Percentiles rank a stretch among this genome's conserved stretches.
Conservation (phyloP, 2,888 invertebrate species). For the Apamea crenata region DNA sequence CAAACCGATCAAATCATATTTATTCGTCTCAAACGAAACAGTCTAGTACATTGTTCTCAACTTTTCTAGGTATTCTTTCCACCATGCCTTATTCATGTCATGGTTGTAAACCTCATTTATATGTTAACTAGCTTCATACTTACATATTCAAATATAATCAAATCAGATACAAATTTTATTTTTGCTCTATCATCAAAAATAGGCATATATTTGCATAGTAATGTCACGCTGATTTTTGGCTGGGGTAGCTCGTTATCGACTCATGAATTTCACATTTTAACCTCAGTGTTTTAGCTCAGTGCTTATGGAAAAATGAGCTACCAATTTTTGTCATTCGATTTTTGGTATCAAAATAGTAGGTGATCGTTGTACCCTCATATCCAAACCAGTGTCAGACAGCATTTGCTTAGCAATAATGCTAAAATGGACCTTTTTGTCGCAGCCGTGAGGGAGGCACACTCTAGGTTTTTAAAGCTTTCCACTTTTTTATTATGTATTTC, state of each 20-base stretch:
- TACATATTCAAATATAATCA: conserved; percentile 62
- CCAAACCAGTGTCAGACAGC: background rate
- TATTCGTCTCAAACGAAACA: background rate
- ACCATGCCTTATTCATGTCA: conserved; percentile 57
- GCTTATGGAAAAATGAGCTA: background rate
- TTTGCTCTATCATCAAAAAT: conserved; percentile 59
- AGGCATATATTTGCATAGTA: conserved; percentile 59
- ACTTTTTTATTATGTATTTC: background rate
- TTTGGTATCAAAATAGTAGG: background rate
- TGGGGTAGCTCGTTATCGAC: conserved; percentile 12
- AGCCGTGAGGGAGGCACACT: background rate
- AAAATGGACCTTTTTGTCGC: background rate
- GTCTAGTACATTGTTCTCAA: background rate
- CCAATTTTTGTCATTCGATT: background rate
- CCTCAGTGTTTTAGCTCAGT: background rate
- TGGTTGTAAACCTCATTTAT: conserved; percentile 61
- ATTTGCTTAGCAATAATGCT: background rate
- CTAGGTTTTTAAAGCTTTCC: background rate
- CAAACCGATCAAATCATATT: conserved; percentile 28
- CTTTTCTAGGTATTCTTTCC: conserved; percentile 19
- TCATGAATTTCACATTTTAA: conserved; percentile 19
- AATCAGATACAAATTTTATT: conserved; percentile 57
- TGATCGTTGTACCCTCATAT: background rate
- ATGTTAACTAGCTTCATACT: conserved; percentile 63
- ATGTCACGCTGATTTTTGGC: conserved; percentile 19